Evolutionary conservation across 2,888 invertebrate species (phyloP).

Genomic region (Luffia ferchaultella): DNA sequence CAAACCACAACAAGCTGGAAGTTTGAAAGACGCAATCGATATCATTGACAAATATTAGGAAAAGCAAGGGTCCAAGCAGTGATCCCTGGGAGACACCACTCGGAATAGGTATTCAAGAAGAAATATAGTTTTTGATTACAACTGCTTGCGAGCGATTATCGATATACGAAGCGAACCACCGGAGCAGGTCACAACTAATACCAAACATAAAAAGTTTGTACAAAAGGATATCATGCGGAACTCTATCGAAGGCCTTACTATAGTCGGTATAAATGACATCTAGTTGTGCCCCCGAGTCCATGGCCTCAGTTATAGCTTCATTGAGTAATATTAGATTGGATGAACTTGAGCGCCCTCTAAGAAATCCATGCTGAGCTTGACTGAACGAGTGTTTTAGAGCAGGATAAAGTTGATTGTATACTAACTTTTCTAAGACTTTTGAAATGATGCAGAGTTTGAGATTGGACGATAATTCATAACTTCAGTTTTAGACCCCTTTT

Average conservation of each 20-base stretch:
- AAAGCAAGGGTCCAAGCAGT: slow-evolving; percentile 13
- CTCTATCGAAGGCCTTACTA: slow-evolving; percentile 14
- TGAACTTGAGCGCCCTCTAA: no score
- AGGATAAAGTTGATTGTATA: no score
- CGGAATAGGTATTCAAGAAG: slow-evolving; percentile 8
- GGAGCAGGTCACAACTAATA: slow-evolving; percentile 11
- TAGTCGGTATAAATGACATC: no score
- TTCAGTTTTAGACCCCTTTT: background rate
- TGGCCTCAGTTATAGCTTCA: slow-evolving; percentile 5
- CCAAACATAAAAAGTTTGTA: slow-evolving; percentile 9
- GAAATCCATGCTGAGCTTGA: no score
- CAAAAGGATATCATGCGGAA: slow-evolving; percentile 5
- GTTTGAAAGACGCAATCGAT: background rate
- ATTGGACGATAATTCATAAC: background rate
- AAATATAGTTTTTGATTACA: slow-evolving; percentile 8
- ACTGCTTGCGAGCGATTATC: slow-evolving; percentile 12
- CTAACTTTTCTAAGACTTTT: no score
- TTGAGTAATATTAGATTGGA: no score
- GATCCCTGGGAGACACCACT: slow-evolving; percentile 13
- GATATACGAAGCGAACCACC: slow-evolving; percentile 13
- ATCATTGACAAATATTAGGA: slow-evolving; percentile 11
- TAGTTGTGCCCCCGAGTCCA: slow-evolving; percentile 12
- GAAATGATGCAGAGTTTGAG: no score
- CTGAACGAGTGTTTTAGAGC: no score
- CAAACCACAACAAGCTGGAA: slow-evolving; percentile 8